Conservation (phyloP, 2,888 invertebrate genomes). For the Drosophila atroscutellata region DNA sequence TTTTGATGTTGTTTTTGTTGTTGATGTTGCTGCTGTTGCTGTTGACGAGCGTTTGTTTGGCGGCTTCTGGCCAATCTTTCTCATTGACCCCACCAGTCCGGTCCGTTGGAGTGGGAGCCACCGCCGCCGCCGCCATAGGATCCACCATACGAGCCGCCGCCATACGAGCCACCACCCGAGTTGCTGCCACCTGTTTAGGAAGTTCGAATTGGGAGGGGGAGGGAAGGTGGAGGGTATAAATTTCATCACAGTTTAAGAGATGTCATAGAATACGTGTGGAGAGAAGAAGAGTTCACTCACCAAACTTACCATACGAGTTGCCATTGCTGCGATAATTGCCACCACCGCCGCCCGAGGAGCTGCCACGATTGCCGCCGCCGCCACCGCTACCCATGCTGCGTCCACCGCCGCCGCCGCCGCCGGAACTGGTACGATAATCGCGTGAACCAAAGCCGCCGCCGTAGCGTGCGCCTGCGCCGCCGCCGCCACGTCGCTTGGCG, state of each 20-base stretch:
- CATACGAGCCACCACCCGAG: slow-evolving; percentile 69
- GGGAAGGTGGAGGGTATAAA: neutral
- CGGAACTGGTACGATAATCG: slow-evolving; percentile 89
- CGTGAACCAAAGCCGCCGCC: slow-evolving; percentile 89
- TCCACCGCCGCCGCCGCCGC: slow-evolving; percentile 85
- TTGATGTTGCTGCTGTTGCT: slow-evolving; percentile 39
- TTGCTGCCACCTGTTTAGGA: slow-evolving; percentile 61
- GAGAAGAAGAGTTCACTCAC: slow-evolving; percentile 56
- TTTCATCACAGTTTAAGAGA: neutral
- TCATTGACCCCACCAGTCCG: slow-evolving; percentile 86
- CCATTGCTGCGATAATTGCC: slow-evolving; percentile 86
- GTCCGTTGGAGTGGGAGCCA: slow-evolving; percentile 81
- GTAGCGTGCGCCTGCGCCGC: slow-evolving; percentile 87
- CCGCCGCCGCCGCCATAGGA: slow-evolving; percentile 80
- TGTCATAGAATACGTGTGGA: slow-evolving; percentile 8
- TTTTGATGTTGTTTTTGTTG: slow-evolving; percentile 42
- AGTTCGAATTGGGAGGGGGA: neutral
- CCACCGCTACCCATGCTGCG: slow-evolving; percentile 82
- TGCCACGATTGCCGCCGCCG: slow-evolving; percentile 83
- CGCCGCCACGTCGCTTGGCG: slow-evolving; percentile 87
- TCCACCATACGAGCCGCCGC: slow-evolving; percentile 69
- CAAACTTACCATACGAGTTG: slow-evolving; percentile 80
- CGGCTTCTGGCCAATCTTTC: slow-evolving; percentile 55
- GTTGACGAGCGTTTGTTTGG: slow-evolving; percentile 30
- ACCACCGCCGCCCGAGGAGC: slow-evolving; percentile 70